Base-by-base conservation (phyloP, 2,113 vertebrate genomes). In the Tragulus kanchil region DNA sequence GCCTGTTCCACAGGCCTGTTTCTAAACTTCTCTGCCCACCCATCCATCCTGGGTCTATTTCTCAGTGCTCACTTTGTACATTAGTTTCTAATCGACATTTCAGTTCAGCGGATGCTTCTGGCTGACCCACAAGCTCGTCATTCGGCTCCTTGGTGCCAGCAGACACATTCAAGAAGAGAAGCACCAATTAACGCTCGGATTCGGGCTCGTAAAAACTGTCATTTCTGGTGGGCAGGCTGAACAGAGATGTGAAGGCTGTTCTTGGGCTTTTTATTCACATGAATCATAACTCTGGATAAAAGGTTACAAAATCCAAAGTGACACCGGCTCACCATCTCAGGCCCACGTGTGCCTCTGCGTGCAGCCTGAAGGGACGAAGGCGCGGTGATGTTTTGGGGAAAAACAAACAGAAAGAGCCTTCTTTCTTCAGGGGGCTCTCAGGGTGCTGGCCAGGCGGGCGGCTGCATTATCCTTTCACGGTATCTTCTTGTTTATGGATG, bases 391-490 rank as follows among this genome's bases (percentile, higher is more conserved):
- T 48, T 31, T 62, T 36, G 17, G 14, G 65, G 86, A 21, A 13
- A 90, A 36, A 54, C 45, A 28, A 78, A 81, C 52, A n/a, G 56
- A 2, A 9, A 3, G 26, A 0, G 8, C 31, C 28, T 5, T 81
- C 45, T 25, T 48, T 48, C 42, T 7, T 62, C 0, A 1, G 21
- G 3, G 23, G 14, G 56, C 48, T 26, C 83, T 69, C 77, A 1
- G 10, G 78, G 9, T 1, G 26, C 28, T 1, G n/a, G 56, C 9
- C 56, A 26, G 21, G 50, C 3, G 7, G 59, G 31, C 16, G 48
- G 54, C n/a, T 3, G 58, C 0, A 1, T 0, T 0, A 1, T 7
- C 26, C 12, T 45, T 31, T 4, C 3, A 3, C 1, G 1, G 16
- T 6, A 12, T 11, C 45, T 3, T 8, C n/a, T 45, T 0, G 1